phyloP scores from a whole-genome alignment of 2,888 invertebrate genomes.

The Cheilosia soror region DNA sequence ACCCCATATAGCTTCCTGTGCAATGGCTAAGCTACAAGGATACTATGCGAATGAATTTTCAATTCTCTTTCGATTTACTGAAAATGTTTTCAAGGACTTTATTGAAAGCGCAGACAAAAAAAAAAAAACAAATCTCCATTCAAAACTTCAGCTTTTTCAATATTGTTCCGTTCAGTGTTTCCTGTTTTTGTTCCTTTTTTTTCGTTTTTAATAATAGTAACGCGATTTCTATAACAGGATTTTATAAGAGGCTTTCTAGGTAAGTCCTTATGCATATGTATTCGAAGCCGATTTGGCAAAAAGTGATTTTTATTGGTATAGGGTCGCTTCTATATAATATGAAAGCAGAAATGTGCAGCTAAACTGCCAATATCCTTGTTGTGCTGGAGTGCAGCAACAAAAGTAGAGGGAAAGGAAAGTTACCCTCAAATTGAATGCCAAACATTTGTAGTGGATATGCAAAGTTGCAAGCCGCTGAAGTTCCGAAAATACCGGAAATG shows the following conservation, averaged over 20 bases:
- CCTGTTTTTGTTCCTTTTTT: background rate
- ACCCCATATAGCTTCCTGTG: background rate
- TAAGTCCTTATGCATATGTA: background rate
- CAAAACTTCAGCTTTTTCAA: conserved; percentile 6
- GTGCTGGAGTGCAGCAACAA: too few species aligned
- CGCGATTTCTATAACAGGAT: conserved; percentile 16
- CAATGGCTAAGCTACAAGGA: conserved; percentile 7
- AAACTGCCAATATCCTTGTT: background rate
- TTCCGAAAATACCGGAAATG: background rate
- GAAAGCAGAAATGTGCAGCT: background rate
- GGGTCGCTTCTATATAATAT: too few species aligned
- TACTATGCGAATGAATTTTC: conserved; percentile 11
- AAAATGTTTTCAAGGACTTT: background rate
- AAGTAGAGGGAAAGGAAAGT: background rate
- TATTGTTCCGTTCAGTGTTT: conserved; percentile 12
- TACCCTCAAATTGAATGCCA: background rate
- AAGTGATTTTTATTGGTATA: background rate
- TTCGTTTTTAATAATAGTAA: conserved; percentile 9
- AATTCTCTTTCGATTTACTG: conserved; percentile 1
- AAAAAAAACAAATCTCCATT: conserved; percentile 2
- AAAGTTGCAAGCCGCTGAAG: background rate
- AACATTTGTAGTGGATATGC: background rate
- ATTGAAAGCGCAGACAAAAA: conserved; percentile 13
- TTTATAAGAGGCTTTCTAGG: background rate
- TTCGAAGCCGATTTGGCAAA: background rate